These are phyloP conservation scores for Leptinotarsa defecta DNA, from an alignment of 1,140 invertebrate genomes.

Conservation along the genomic window DNA sequence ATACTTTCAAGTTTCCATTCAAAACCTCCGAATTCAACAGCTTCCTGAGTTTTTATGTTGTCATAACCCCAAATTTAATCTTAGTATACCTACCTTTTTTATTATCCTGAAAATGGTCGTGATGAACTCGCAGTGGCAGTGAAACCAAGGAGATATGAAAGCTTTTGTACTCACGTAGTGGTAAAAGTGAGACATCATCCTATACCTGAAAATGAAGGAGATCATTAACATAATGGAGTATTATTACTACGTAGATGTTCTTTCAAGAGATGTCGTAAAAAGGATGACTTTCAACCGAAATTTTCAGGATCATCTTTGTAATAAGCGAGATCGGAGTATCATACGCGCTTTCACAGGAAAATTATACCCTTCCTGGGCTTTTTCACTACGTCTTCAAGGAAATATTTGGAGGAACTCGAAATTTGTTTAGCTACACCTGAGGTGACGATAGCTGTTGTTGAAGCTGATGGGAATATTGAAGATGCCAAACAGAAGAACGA, in stretches of 20 bases:
- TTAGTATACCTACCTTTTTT: background rate
- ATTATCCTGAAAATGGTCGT: background rate
- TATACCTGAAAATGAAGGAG: background rate
- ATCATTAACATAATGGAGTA: constrained; percentile 1
- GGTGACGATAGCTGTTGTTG: background rate
- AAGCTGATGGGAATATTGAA: background rate
- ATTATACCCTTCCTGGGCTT: background rate
- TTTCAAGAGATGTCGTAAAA: background rate
- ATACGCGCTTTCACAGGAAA: background rate
- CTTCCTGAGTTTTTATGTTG: background rate
- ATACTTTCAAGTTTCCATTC: no score
- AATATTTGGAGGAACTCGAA: background rate
- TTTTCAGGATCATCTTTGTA: background rate
- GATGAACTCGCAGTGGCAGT: background rate
- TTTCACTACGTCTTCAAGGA: background rate
- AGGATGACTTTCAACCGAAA: background rate
- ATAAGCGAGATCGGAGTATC: background rate
- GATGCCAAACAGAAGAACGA: background rate
- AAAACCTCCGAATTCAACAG: no score
- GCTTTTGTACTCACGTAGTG: background rate
- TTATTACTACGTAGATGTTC: background rate
- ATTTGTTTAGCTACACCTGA: background rate
- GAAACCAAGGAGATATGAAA: background rate
- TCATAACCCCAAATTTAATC: background rate
- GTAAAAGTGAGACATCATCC: background rate